Percentiles rank a stretch among this genome's conserved stretches.
These are phyloP conservation scores for Phainopepla nitens DNA, from an alignment of 2,113 vertebrate species.

Conservation along the genomic window DNA sequence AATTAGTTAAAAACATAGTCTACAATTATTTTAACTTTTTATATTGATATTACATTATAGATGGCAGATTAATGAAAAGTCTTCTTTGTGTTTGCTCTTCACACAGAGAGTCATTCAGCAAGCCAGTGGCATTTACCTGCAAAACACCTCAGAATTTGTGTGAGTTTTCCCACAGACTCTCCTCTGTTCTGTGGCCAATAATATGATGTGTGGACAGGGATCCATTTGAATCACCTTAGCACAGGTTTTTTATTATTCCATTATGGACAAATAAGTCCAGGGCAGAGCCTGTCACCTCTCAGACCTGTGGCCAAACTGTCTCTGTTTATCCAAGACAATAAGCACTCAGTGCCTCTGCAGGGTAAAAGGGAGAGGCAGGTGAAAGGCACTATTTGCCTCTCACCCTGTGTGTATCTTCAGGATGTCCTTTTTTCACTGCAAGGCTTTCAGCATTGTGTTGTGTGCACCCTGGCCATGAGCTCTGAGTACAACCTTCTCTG, in stretches of 20 bases:
- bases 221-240: neutral
- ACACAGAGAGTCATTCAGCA: neutral
- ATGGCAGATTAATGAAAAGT: neutral
- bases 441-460: neutral
- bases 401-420: neutral
- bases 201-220: neutral
- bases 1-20: neutral
- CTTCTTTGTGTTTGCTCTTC: neutral
- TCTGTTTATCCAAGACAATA: neutral
- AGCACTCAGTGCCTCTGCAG: accelerated
- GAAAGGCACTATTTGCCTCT: neutral
- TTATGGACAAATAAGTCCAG: neutral
- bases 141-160: neutral
- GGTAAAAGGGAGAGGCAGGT: neutral
- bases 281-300: neutral
- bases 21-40: neutral
- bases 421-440: neutral
- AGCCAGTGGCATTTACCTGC: neutral
- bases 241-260: neutral
- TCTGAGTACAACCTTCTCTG: neutral
- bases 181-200: neutral
- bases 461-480: neutral
- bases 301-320: neutral
- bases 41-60: neutral
- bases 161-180: neutral